Evolutionary conservation across 2,113 vertebrate genomes (phyloP), one percentile per base, ranked within the genome.

Genomic region (Girardinichthys multiradiatus): DNA sequence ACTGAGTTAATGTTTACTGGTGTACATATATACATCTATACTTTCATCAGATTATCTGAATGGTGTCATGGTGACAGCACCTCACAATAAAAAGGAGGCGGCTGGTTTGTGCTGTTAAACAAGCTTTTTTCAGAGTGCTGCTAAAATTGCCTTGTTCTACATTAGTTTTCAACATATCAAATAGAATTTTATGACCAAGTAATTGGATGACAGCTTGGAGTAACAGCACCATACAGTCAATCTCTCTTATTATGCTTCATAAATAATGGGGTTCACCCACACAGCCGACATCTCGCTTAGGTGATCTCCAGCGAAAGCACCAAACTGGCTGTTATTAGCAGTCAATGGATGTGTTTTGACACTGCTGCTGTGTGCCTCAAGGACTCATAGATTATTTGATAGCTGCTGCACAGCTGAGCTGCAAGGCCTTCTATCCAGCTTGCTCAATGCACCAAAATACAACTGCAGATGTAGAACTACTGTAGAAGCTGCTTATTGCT

Each of bases 371-470:
- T 85, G 87, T 72, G 85, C 82, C 85, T 89, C 79, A 85, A 90
- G 86, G 83, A 87, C 86, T 93, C 88, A 90, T 91, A 90, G 89
- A 93, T 92, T 90, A 86, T 79, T 90, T 77, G 84, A 88, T 85
- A 74, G 85, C 80, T 83, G 82, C 80, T 82, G 83, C 71, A 77
- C 77, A 87, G 86, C 68, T 66, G 72, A 88, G 86, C 83, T 87
- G 68, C 80, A 83, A 57, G 83, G 87, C 87, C 75, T 81, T 84
- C 83, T 76, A 76, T 90, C 90, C 85, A 89, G 76, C 30, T 42
- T 73, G 72, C 72, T 81, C 87, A 91, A 83, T 90, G 82, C 86
- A 79, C 85, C 84, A 86, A 80, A 89, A 80, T 65, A 77, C 82
- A 84, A 72, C 77, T 71, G 72, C 70, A 28, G 66, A 29, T 37